Evolutionary conservation across 2,888 invertebrate genomes (phyloP).

Genomic region (Epinotia bilunana): DNA sequence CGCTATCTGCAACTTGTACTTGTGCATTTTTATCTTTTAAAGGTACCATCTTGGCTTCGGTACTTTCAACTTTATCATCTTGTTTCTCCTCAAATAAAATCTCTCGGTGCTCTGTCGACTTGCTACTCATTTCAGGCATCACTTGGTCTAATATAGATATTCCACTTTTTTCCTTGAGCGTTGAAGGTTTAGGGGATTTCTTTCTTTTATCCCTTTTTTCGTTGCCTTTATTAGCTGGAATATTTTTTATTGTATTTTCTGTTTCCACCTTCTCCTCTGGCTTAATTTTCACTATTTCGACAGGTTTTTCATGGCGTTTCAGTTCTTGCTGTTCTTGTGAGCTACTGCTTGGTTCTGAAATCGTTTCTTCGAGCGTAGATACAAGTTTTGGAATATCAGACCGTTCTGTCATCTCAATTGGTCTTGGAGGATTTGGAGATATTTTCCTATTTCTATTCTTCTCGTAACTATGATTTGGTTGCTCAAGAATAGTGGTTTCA

Average conservation of each 20-base stretch:
- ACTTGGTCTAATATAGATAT: not conserved
- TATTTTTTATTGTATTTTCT: not conserved
- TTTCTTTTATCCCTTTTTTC: constrained; percentile 45
- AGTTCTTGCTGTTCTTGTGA: constrained; percentile 48
- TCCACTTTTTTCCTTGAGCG: not conserved
- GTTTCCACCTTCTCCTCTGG: constrained; percentile 7
- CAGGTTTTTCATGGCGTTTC: constrained; percentile 49
- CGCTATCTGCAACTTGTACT: not conserved
- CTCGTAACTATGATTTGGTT: not conserved
- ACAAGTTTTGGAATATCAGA: not conserved
- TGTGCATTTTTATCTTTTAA: not conserved
- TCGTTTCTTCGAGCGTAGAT: constrained; percentile 42
- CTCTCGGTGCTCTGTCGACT: not conserved
- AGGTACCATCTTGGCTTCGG: not conserved
- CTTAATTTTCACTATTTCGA: constrained; percentile 31
- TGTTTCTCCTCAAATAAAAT: not conserved
- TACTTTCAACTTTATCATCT: not conserved
- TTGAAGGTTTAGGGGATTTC: constrained; percentile 48
- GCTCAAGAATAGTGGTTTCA: not conserved
- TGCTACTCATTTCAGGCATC: not conserved
- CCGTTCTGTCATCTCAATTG: constrained; percentile 8
- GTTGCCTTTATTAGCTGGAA: constrained; percentile 1
- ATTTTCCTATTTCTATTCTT: constrained; percentile 50
- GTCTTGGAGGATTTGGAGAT: constrained; percentile 51
- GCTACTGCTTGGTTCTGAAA: constrained; percentile 48